A percentile compares a stretch with the other conserved stretches of the same genome.
Conservation (phyloP, 2,888 invertebrate genomes). For the Mimumesa dahlbomi region DNA sequence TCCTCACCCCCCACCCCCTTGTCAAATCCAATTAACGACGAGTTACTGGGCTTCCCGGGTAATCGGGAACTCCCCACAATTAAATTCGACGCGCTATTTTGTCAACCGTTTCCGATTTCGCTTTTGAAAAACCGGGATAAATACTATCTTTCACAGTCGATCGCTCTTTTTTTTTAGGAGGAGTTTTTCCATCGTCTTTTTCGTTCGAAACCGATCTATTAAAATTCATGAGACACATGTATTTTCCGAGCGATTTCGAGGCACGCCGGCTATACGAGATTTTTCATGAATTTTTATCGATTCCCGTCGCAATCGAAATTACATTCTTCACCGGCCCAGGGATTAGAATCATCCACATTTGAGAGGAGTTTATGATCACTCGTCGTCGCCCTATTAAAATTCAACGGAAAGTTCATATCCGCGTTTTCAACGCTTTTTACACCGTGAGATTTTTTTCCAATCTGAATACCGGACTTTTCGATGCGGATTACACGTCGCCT, state of each 20-base stretch:
- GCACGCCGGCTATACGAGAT: not conserved
- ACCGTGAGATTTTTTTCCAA: too few relatives aligned
- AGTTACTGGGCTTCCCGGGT: constrained; percentile 60
- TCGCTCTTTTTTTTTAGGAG: not conserved
- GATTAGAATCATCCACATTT: not conserved
- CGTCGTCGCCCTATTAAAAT: not conserved
- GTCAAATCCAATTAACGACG: constrained; percentile 65
- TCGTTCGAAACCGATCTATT: not conserved
- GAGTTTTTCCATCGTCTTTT: not conserved
- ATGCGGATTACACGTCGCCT: too few relatives aligned
- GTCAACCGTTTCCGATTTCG: constrained; percentile 39
- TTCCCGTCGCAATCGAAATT: not conserved
- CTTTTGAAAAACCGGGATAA: not conserved
- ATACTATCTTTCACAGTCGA: not conserved
- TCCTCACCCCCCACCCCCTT: constrained; percentile 23
- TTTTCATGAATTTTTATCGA: constrained; percentile 12
- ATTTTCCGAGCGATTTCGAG: not conserved
- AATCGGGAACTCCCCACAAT: constrained; percentile 57
- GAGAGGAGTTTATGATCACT: not conserved
- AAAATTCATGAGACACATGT: constrained; percentile 3
- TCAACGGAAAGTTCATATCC: too few relatives aligned
- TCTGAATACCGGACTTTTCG: too few relatives aligned
- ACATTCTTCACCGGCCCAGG: not conserved
- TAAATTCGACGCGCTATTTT: constrained; percentile 46
- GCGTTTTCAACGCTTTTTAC: too few relatives aligned